Base-by-base conservation (phyloP, 2,797 vertebrate genomes). In the Coendou prehensilis region DNA sequence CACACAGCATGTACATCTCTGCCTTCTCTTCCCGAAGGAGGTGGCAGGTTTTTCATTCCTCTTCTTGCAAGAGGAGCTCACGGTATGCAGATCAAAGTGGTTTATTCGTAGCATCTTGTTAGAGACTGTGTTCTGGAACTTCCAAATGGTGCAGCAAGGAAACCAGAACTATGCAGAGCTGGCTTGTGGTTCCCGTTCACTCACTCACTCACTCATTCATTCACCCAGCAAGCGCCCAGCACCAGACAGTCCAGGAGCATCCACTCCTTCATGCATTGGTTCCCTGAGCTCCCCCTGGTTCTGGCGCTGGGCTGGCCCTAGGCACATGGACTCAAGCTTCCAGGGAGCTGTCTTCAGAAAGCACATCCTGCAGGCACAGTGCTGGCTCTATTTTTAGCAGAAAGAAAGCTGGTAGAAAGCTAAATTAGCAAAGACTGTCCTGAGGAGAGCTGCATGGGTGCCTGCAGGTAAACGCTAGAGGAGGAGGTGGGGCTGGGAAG, bases 51-150 rank as follows among this genome's bases (percentile, higher is more conserved):
- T 87, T 64, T 63, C 26, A 76, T 79, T 57, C 69, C 50, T 95
- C 87, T 95, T 76, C 89, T 89, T 89, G 95, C 69, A 75, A 89
- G 94, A 82, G 56, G 47, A 64, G 69, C 94, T 89, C 80, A 78
- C 6, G 0, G 54, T 15, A 9, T 54, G 88, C 54, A 78, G 80
- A 96, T 97, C 94, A 94, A 97, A 97, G 75, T 20, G 85, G 56
- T 93, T 45, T 59, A n/a, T 56, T 76, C 54, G 85, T 76, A 5
- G 80, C 23, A 52, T 84, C 94, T 92, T 59, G 81, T 87, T 2
- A 18, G 76, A 6, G 4, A 52, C 75, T 41, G 76, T 84, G 75
- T 87, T 89, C 87, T 30, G 23, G 52, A 75, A 67, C 82, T 92
- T 92, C 71, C 81, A 54, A 52, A 78, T 0, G 41, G 47, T 61